These are phyloP conservation scores for Panthera uncia DNA, from an alignment of 2,113 vertebrate species.

Conservation along the genomic window DNA sequence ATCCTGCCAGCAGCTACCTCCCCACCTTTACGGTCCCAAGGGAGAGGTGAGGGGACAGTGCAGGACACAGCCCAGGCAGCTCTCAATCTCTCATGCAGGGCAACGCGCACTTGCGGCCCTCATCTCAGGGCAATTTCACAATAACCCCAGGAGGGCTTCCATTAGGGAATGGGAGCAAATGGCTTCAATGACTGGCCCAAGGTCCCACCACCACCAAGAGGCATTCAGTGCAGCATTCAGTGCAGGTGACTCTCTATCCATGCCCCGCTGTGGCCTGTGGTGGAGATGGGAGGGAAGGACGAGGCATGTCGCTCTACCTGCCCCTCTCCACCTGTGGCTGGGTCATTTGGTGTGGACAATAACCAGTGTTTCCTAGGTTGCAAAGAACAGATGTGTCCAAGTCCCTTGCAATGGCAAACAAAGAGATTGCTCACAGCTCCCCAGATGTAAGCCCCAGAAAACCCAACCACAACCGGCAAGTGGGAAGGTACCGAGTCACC, in stretches of 20 bases:
- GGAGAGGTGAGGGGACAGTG: neutral
- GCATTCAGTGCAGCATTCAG: neutral
- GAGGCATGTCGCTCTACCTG: neutral
- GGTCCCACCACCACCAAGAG: neutral
- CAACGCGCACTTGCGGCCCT: neutral
- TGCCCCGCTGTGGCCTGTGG: neutral
- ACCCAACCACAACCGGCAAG: neutral
- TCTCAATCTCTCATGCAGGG: neutral
- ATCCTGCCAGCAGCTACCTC: neutral
- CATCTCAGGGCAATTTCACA: neutral
- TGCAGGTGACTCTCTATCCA: neutral
- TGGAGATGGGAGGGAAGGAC: neutral
- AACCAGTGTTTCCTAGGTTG: neutral
- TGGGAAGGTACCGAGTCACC: neutral
- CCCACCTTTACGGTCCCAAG: neutral
- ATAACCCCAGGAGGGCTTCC: neutral
- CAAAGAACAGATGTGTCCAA: neutral
- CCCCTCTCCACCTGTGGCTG: rapidly evolving
- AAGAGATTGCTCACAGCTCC: neutral
- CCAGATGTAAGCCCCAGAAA: neutral
- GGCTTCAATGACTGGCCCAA: neutral
- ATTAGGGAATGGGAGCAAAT: neutral
- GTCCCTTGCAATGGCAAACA: neutral
- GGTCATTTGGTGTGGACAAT: neutral
- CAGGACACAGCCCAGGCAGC: neutral